These are phyloP conservation scores for Leucoraja ocellata DNA, from an alignment of 2,797 vertebrate species.

Conservation along the genomic window DNA sequence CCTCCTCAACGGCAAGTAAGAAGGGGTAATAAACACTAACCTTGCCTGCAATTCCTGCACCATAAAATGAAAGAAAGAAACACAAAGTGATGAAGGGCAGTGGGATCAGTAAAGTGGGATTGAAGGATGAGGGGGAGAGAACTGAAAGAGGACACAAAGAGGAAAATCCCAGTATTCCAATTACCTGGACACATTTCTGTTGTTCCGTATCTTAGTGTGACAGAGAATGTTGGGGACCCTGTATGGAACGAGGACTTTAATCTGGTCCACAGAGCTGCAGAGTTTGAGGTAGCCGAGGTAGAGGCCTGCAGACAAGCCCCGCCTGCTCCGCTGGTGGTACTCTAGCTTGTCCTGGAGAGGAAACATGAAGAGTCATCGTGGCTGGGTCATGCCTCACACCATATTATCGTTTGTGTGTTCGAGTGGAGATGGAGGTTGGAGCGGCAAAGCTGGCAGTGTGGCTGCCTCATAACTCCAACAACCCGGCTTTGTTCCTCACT, in stretches of 20 bases:
- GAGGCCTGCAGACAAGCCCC: conserved; percentile 56
- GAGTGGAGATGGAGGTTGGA: too few relatives aligned
- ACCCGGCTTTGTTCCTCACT: too few relatives aligned
- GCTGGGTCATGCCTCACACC: not conserved
- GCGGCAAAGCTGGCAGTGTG: too few relatives aligned
- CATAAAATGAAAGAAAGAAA: too few relatives aligned
- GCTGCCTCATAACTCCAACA: too few relatives aligned
- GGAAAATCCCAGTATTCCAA: not conserved
- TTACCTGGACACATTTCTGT: conserved; percentile 61
- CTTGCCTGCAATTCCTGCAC: too few relatives aligned
- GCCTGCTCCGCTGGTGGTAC: conserved; percentile 59
- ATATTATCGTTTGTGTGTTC: not conserved
- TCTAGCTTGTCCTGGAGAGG: conserved; percentile 57
- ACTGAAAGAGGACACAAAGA: not conserved
- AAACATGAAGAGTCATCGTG: not conserved
- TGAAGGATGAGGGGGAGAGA: too few relatives aligned
- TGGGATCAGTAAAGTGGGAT: not conserved
- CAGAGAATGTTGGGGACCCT: conserved; percentile 63
- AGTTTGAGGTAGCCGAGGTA: conserved; percentile 67
- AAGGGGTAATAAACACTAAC: too few relatives aligned
- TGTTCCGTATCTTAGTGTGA: conserved; percentile 60
- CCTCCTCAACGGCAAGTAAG: too few relatives aligned
- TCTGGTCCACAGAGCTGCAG: conserved; percentile 66
- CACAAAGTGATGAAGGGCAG: not conserved
- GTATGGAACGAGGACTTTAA: conserved; percentile 63